Conservation (phyloP, 2,797 vertebrate species). For the Geotrypetes seraphini region DNA sequence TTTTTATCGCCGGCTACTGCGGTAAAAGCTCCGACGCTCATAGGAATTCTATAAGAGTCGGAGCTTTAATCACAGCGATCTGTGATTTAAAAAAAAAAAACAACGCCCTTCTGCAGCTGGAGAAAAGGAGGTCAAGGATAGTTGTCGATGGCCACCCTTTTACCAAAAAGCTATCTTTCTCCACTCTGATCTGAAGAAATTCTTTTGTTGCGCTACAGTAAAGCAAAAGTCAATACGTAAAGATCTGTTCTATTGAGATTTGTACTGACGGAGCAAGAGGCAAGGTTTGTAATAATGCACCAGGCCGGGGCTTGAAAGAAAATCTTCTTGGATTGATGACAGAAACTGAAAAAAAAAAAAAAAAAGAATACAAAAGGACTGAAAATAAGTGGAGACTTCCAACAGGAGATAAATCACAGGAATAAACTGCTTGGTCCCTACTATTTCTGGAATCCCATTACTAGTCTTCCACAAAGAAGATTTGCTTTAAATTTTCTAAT, state of each 20-base stretch:
- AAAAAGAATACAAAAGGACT: background rate
- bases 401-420: background rate
- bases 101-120: too few relatives aligned
- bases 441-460: accelerated
- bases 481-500: accelerated
- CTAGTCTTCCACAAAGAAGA: accelerated
- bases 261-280: accelerated
- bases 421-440: background rate
- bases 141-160: too few relatives aligned
- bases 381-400: background rate
- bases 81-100: too few relatives aligned
- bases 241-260: background rate
- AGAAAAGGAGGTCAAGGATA: too few relatives aligned
- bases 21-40: too few relatives aligned
- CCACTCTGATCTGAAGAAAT: too few relatives aligned
- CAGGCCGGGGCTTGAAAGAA: background rate
- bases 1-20: too few relatives aligned
- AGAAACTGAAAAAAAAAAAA: background rate
- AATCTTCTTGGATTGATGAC: background rate
- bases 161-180: too few relatives aligned
- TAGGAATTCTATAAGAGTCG: too few relatives aligned
- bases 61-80: too few relatives aligned
- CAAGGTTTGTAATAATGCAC: background rate
- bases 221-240: background rate
- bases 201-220: too few relatives aligned